Percentiles rank a stretch among this genome's conserved stretches.
phyloP scores from a whole-genome alignment of 2,888 invertebrate species.

The Elysia crispata region DNA sequence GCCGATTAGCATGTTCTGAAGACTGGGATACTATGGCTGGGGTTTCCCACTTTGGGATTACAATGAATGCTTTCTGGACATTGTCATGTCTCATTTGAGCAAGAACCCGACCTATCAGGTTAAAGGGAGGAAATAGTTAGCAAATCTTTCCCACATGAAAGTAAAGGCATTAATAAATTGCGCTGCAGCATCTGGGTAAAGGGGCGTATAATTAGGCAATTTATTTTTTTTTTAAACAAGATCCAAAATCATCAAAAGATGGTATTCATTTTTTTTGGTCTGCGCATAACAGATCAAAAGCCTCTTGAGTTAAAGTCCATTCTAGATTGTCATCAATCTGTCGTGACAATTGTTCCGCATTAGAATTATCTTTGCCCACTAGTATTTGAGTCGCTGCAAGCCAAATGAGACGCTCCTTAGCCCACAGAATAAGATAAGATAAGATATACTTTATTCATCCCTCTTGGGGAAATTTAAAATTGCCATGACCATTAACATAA shows the following conservation, averaged over 20 bases:
- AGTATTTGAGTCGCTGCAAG: background rate
- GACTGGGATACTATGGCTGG: background rate
- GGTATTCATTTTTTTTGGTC: background rate
- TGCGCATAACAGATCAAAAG: background rate
- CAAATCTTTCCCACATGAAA: background rate
- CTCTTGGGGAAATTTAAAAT: no score
- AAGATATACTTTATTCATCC: no score
- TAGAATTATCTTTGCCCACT: no score
- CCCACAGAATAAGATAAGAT: no score
- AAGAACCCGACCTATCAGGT: background rate
- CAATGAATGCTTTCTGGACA: background rate
- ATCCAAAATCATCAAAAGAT: background rate
- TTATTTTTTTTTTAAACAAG: background rate
- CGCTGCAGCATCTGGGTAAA: background rate
- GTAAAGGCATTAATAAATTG: background rate
- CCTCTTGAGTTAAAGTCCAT: background rate
- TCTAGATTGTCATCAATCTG: constrained; percentile 5
- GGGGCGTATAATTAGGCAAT: background rate
- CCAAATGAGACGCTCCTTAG: background rate
- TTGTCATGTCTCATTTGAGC: background rate
- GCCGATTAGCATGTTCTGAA: background rate
- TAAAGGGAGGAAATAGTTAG: background rate
- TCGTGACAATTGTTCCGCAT: no score
- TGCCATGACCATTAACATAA: no score
- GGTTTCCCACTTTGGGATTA: background rate